Evolutionary conservation across 2,113 vertebrate genomes (phyloP).

Genomic region (Tupaia tana): DNA sequence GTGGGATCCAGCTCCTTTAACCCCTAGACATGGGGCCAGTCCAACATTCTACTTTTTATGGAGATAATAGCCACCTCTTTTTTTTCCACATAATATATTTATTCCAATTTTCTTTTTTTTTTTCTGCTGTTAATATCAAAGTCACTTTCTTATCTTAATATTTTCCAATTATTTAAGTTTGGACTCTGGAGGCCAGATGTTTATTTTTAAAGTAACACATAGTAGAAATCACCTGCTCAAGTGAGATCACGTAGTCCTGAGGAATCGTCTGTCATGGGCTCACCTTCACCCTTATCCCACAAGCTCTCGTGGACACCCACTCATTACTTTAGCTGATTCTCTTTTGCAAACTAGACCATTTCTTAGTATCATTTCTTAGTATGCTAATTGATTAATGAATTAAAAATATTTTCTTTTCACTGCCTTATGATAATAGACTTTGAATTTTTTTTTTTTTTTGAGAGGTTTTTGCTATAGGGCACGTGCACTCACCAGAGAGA

Average conservation of each 20-base stretch:
- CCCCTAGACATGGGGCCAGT: too few species aligned
- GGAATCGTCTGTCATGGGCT: not conserved
- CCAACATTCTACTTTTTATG: not conserved
- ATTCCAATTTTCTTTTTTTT: conserved; percentile 16
- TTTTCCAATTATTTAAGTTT: not conserved
- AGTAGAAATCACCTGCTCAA: not conserved
- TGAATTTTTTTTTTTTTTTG: too few species aligned
- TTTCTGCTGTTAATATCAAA: not conserved
- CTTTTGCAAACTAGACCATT: not conserved
- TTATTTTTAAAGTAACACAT: not conserved
- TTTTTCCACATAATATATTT: not conserved
- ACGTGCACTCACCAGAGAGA: too few species aligned
- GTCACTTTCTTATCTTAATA: not conserved
- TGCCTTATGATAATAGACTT: conserved; percentile 20
- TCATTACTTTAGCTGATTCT: not conserved
- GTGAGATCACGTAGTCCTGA: not conserved
- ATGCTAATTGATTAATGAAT: conserved; percentile 1
- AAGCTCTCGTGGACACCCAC: not conserved
- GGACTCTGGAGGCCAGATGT: not conserved
- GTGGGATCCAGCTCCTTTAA: too few species aligned
- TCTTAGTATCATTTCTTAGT: not conserved
- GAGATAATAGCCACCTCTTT: not conserved
- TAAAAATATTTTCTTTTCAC: not conserved
- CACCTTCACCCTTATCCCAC: not conserved
- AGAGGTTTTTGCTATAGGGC: too few species aligned